phyloP scores from a whole-genome alignment of 2,113 vertebrate genomes.

The Pterophyllum scalare region DNA sequence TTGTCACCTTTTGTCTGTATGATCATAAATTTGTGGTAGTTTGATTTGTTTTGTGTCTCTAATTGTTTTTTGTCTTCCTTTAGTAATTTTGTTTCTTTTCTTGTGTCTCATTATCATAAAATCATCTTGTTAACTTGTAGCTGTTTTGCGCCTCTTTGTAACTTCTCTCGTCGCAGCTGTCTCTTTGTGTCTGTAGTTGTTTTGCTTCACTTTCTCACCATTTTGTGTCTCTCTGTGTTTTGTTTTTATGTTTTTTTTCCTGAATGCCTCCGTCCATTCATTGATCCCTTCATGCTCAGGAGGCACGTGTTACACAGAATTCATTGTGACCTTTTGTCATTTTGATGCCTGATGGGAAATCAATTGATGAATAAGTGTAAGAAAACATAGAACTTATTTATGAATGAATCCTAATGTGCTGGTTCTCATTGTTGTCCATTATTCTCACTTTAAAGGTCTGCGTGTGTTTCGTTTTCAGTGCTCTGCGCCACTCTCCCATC shows the following conservation, averaged over 20 bases:
- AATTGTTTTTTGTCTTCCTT: not conserved
- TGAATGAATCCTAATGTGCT: not conserved
- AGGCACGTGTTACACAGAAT: rapidly evolving
- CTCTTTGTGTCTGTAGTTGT: not conserved
- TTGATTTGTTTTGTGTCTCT: not conserved
- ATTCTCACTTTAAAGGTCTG: not conserved
- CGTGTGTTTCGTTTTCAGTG: not conserved
- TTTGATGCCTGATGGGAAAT: not conserved
- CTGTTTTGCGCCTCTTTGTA: rapidly evolving
- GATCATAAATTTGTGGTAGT: not conserved
- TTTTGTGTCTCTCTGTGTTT: not conserved
- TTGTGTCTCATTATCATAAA: not conserved
- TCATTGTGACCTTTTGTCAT: conserved; percentile 7
- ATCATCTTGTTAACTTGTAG: not conserved
- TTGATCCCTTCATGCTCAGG: not conserved
- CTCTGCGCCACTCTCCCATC: not conserved
- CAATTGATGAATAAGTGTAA: not conserved
- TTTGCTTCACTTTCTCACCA: not conserved
- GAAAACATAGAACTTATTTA: not conserved
- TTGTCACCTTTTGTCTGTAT: not conserved
- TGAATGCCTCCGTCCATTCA: not conserved
- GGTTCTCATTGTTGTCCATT: not conserved
- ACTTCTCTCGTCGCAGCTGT: not conserved
- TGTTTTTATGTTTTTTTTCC: not conserved
- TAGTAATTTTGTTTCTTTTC: not conserved